phyloP scores from a whole-genome alignment of 2,113 vertebrate species.

The Condylura cristata region DNA sequence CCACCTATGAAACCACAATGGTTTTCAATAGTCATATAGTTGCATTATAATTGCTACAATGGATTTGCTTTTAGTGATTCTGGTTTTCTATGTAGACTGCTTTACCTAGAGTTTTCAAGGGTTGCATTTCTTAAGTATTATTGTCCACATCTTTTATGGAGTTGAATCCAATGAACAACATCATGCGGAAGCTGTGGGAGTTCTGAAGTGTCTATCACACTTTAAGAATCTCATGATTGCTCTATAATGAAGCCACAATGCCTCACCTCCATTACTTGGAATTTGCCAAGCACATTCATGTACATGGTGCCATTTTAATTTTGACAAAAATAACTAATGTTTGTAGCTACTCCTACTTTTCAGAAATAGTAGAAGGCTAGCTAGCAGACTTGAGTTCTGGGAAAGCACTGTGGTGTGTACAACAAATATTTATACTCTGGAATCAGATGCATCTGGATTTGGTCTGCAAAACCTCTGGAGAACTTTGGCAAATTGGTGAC shows the following conservation, averaged over 20 bases:
- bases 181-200: fast-evolving
- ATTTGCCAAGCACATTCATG: background rate
- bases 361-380: background rate
- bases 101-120: background rate
- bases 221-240: background rate
- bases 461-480: background rate
- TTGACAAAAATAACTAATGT: background rate
- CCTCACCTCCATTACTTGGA: background rate
- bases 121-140: background rate
- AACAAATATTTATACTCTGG: background rate
- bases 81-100: background rate
- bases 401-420: background rate
- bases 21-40: background rate
- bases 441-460: background rate
- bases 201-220: background rate
- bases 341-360: background rate
- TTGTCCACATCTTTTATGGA: background rate
- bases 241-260: background rate
- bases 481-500: background rate
- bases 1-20: background rate
- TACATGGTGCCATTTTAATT: background rate
- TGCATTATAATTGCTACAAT: background rate
- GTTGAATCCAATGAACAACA: background rate
- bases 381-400: background rate
- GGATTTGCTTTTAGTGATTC: background rate